These are phyloP conservation scores for Callipepla californica DNA, from an alignment of 2,113 vertebrate species.

Conservation along the genomic window DNA sequence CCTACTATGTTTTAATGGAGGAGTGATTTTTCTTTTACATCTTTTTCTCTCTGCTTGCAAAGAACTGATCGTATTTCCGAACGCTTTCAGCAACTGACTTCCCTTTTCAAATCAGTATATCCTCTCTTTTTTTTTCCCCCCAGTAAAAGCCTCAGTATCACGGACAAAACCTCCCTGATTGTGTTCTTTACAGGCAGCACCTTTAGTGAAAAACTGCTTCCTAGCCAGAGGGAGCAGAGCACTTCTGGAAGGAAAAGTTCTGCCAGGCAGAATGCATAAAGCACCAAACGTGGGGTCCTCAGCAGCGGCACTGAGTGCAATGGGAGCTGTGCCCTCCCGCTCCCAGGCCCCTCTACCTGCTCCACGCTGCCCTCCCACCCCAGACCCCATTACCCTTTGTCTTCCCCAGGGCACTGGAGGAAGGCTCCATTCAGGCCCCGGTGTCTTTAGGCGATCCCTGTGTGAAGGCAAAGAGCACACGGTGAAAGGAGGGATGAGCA, in stretches of 20 bases:
- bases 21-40: neutral
- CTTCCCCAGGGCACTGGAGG: constrained; percentile 61
- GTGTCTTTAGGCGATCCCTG: neutral
- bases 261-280: neutral
- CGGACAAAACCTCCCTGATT: neutral
- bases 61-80: neutral
- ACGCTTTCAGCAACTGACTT: neutral
- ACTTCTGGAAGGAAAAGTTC: neutral
- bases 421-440: neutral
- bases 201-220: neutral
- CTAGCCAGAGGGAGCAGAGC: neutral
- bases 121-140: neutral
- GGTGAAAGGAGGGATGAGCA: neutral
- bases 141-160: neutral
- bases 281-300: neutral
- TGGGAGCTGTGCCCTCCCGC: neutral
- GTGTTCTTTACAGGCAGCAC: neutral
- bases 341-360: too few species aligned
- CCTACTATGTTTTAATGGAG: neutral
- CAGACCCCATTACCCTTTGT: constrained; percentile 54
- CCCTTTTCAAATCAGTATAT: neutral
- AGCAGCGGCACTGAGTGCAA: neutral
- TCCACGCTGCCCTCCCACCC: neutral
- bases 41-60: neutral
- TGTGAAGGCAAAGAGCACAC: constrained; percentile 5